Evolutionary conservation across 2,113 vertebrate genomes (phyloP), one percentile per base, ranked within the genome.

Genomic region (Psilopsiagon aymara): DNA sequence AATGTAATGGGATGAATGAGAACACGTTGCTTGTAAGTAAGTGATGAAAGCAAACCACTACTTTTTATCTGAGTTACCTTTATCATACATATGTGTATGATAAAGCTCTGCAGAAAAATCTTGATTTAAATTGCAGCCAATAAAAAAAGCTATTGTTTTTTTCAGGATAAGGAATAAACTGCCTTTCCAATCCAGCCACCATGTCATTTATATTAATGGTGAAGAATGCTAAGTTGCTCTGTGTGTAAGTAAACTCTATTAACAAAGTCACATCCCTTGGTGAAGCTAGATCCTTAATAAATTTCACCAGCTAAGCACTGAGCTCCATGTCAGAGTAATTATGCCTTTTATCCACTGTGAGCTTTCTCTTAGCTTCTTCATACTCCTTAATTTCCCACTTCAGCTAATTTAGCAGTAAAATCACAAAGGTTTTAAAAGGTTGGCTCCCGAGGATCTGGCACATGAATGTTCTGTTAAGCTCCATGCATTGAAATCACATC

Each of bases 161-260:
- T 94, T 90, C 90, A 93, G 80, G 17, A 39, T 86, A 95, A 96
- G 85, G 82, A 97, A 92, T 53, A 95, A 96, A 95, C 44, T 94
- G 91, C 76, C 91, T 94, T 97, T 97, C 96, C 94, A 97, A 97
- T 7, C 67, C 92, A 97, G 93, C 68, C 95, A 97, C 91, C 94
- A 93, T 94, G 94, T 95, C 93, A 97, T 98, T 96, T 95, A 69
- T 91, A 96, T 96, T 97, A 97, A 96, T 97, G 80, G 76, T 52
- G 67, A 95, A 91, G 86, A 95, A 96, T 96, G 86, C 82, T 84
- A 96, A 96, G 95, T 97, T 97, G 89, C 87, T 95, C 90, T 87
- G 55, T 95, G 95, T 94, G 86, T 96, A 97, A 97, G 97, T 97
- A 98, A 97, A 97, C 95, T 97, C 96, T 96, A 97, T 98, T 97